A percentile compares a stretch with the other conserved stretches of the same genome.
These are phyloP conservation scores for Tigriopus japonicus DNA, from an alignment of 1,140 invertebrate genomes.

Conservation along the genomic window DNA sequence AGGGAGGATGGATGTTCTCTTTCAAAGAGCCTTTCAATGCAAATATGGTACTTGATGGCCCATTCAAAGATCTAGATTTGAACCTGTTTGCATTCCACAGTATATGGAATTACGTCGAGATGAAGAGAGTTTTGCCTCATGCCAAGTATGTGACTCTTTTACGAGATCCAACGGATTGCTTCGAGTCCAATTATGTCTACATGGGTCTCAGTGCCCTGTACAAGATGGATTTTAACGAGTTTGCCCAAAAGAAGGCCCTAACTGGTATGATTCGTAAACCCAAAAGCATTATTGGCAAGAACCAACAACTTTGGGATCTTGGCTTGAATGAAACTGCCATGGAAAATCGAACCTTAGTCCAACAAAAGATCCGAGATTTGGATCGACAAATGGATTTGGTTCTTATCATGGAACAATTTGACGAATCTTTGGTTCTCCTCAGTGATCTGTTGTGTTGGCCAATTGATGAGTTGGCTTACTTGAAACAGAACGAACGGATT, in stretches of 20 bases:
- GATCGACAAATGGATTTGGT: constrained; percentile 30
- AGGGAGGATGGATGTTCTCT: neutral
- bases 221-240: constrained; percentile 1
- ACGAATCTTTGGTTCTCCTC: constrained; percentile 33
- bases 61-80: neutral
- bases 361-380: constrained; percentile 20
- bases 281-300: neutral
- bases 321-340: neutral
- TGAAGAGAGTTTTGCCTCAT: neutral
- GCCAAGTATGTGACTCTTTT: neutral
- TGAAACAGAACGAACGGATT: constrained; percentile 23
- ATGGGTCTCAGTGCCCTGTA: neutral
- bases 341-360: neutral
- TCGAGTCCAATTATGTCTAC: constrained; percentile 10
- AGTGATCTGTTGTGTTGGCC: constrained; percentile 30
- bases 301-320: constrained; percentile 6
- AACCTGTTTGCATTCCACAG: constrained; percentile 6
- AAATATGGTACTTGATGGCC: neutral
- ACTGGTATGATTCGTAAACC: neutral
- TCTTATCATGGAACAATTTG: constrained; percentile 34
- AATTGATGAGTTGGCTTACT: constrained; percentile 27
- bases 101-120: neutral
- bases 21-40: neutral
- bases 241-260: neutral
- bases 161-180: neutral